Evolutionary conservation across 2,113 vertebrate species (phyloP).

Genomic region (Ia io): DNA sequence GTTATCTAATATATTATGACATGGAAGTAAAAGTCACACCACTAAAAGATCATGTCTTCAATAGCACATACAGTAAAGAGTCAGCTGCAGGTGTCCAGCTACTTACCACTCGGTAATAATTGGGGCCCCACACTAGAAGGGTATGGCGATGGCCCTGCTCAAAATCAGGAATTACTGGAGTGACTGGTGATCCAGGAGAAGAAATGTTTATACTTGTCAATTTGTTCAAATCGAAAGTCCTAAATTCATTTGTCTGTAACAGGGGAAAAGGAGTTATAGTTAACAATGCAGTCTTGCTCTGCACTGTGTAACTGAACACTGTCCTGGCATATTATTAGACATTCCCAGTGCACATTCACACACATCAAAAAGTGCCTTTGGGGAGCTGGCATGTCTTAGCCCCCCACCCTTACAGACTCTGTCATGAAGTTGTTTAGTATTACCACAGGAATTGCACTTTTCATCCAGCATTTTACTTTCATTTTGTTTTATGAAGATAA

Average conservation of each 20-base stretch:
- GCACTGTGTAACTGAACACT: not conserved
- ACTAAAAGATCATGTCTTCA: not conserved
- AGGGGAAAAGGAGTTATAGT: not conserved
- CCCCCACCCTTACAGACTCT: not conserved
- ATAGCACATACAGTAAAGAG: not conserved
- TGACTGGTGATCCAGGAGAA: not conserved
- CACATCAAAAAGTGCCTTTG: not conserved
- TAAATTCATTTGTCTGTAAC: not conserved
- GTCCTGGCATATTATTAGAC: fast-evolving
- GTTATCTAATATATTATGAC: not conserved
- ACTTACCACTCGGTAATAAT: not conserved
- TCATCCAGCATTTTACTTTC: not conserved
- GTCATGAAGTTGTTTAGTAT: not conserved
- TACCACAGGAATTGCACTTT: not conserved
- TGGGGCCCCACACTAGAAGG: conserved; percentile 48
- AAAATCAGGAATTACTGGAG: not conserved
- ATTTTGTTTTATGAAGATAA: not conserved
- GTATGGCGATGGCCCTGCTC: conserved; percentile 57
- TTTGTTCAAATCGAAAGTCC: conserved; percentile 19
- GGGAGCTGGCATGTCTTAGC: not conserved
- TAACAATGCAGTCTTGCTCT: not conserved
- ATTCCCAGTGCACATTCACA: not conserved
- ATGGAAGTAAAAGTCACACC: not conserved
- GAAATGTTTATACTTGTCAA: conserved; percentile 49
- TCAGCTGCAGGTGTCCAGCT: not conserved